These are phyloP conservation scores for Sialia sialis DNA, from an alignment of 2,113 vertebrate species.

Conservation along the genomic window DNA sequence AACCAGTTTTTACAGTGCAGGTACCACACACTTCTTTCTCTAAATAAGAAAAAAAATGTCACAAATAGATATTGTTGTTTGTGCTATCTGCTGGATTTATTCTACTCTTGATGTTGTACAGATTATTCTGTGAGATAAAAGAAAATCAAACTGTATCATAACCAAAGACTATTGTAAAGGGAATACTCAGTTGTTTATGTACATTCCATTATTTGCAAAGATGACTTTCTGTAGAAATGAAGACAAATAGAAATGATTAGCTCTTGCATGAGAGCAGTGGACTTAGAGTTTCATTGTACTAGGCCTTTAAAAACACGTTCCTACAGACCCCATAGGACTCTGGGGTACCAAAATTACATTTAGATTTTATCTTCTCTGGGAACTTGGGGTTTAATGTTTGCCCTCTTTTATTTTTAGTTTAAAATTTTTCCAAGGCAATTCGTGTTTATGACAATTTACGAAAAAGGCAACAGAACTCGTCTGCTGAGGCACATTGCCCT, in stretches of 20 bases:
- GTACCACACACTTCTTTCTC: neutral
- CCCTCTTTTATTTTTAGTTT: conserved; percentile 51
- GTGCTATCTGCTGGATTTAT: neutral
- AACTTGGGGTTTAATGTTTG: neutral
- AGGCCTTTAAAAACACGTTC: neutral
- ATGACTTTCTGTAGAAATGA: neutral
- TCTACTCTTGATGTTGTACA: neutral
- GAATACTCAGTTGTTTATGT: neutral
- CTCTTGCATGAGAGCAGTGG: neutral
- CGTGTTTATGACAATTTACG: conserved; percentile 52
- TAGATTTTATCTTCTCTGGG: neutral
- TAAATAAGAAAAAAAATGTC: neutral
- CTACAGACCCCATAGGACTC: neutral
- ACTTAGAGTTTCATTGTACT: neutral
- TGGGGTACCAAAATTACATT: neutral
- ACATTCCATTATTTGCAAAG: neutral
- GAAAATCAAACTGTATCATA: neutral
- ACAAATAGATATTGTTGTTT: neutral
- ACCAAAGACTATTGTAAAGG: neutral
- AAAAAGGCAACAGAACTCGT: conserved; percentile 55
- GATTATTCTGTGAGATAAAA: neutral
- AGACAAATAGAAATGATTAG: neutral
- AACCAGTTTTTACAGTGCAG: neutral
- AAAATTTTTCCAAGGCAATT: conserved; percentile 68
- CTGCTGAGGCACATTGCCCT: conserved; percentile 64